Conservation (phyloP, 2,113 vertebrate genomes). For the Tauraco erythrolophus region DNA sequence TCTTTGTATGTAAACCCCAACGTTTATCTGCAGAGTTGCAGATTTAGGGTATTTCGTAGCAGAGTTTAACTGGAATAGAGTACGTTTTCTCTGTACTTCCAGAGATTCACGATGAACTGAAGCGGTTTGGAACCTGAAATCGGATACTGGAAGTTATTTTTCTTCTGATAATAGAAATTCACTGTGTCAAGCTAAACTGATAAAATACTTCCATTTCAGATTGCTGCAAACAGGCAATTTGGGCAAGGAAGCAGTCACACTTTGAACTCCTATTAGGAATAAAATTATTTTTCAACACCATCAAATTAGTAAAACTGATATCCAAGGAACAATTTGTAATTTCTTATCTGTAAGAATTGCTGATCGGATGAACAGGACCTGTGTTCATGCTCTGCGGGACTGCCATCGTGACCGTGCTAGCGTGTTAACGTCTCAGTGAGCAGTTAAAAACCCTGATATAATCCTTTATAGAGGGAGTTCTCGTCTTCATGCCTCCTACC, state of each 20-base stretch:
- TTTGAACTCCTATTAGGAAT: background rate
- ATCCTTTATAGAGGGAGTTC: background rate
- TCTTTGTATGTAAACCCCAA: background rate
- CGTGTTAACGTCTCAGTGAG: background rate
- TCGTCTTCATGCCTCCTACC: background rate
- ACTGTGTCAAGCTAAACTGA: background rate
- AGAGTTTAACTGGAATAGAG: background rate
- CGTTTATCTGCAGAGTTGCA: background rate
- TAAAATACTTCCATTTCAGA: conserved; percentile 14
- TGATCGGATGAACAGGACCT: background rate
- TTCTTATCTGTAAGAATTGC: background rate
- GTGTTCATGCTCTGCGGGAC: background rate
- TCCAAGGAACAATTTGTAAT: background rate
- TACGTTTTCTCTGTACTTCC: background rate
- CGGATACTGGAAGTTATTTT: background rate
- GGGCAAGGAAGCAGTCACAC: background rate
- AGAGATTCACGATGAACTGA: background rate
- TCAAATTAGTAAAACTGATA: conserved; percentile 20
- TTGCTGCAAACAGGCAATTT: conserved; percentile 27
- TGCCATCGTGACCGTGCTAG: accelerated
- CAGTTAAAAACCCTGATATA: background rate
- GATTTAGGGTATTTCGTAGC: background rate
- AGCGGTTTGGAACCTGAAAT: conserved; percentile 13
- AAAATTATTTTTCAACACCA: background rate
- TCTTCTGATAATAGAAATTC: background rate